phyloP scores from a whole-genome alignment of 1,140 invertebrate genomes.

The Pseudomyrmex dendroicus region DNA sequence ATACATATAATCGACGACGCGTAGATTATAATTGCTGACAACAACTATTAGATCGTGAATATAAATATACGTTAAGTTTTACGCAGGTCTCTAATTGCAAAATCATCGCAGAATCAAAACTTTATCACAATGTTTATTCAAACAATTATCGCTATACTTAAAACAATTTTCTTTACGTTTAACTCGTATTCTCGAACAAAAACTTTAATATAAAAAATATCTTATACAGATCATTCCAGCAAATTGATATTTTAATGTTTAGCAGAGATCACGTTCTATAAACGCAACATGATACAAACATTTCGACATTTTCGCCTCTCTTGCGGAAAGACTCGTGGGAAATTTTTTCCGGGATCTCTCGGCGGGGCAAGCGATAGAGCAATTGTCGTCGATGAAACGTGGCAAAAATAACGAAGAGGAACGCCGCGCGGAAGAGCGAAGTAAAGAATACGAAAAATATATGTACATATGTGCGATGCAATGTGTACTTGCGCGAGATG shows the following conservation, averaged over 20 bases:
- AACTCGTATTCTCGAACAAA: too few relatives aligned
- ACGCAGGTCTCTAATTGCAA: neutral
- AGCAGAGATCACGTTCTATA: too few relatives aligned
- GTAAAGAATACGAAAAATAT: neutral
- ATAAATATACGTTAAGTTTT: neutral
- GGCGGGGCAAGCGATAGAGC: slow-evolving; percentile 4
- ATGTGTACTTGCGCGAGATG: slow-evolving; percentile 15
- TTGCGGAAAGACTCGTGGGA: neutral
- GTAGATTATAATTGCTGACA: slow-evolving; percentile 26
- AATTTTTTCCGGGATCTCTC: neutral
- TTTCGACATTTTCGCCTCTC: slow-evolving; percentile 6
- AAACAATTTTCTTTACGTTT: too few relatives aligned
- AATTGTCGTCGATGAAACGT: slow-evolving; percentile 54
- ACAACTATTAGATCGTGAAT: slow-evolving; percentile 2
- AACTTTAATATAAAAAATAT: too few relatives aligned
- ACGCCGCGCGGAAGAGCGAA: slow-evolving; percentile 12
- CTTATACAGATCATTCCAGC: too few relatives aligned
- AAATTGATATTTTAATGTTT: too few relatives aligned
- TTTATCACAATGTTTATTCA: too few relatives aligned
- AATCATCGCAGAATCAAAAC: slow-evolving; percentile 15
- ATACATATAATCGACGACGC: neutral
- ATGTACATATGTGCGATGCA: neutral
- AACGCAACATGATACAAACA: neutral
- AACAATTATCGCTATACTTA: too few relatives aligned
- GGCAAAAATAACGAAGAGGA: slow-evolving; percentile 30